Evolutionary conservation across 2,113 vertebrate genomes (phyloP).

Genomic region (Oreochromis aureus): DNA sequence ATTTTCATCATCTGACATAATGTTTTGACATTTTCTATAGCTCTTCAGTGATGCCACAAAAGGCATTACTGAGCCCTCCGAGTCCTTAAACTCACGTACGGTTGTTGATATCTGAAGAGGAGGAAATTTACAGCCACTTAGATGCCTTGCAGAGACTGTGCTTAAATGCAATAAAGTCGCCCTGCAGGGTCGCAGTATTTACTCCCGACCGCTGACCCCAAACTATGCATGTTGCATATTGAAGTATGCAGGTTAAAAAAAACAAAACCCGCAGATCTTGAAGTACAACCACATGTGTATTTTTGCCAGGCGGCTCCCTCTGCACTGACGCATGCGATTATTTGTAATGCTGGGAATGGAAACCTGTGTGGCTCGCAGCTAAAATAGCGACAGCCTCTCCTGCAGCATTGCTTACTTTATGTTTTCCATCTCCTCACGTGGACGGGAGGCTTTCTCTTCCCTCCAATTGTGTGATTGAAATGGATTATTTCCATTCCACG

Average conservation of each 20-base stretch:
- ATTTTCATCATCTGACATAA: not conserved
- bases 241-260: not conserved
- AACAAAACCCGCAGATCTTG: not conserved
- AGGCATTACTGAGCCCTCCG: not conserved
- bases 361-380: conserved; percentile 13
- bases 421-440: conserved; percentile 22
- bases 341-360: conserved; percentile 15
- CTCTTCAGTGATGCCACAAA: not conserved
- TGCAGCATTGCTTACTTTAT: not conserved
- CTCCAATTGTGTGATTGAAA: conserved; percentile 15
- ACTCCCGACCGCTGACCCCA: conserved; percentile 11
- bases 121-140: not conserved
- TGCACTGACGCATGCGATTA: not conserved
- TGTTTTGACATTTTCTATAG: not conserved
- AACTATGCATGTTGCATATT: not conserved
- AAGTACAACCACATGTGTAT: not conserved
- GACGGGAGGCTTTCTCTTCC: conserved; percentile 20
- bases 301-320: not conserved
- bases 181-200: not conserved
- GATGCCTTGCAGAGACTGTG: not conserved
- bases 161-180: not conserved
- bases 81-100: not conserved
- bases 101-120: conserved; percentile 1
- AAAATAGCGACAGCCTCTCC: conserved; percentile 19
- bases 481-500: conserved; percentile 31